Conservation (phyloP, 2,113 vertebrate genomes). For the Tupaia chinensis region DNA sequence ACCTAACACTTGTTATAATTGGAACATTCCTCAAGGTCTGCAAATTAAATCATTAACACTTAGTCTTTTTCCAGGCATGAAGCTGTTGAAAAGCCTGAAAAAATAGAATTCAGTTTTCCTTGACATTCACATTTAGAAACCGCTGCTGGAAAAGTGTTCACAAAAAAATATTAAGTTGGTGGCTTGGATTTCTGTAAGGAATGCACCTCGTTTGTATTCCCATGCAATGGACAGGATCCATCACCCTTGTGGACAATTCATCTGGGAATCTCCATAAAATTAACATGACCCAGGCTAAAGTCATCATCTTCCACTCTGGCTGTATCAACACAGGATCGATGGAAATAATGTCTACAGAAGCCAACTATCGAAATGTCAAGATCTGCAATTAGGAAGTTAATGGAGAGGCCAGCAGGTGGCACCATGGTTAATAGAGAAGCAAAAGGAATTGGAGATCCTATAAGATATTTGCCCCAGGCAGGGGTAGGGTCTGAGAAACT, state of each 20-base stretch:
- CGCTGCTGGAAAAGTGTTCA: background rate
- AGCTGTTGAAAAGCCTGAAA: background rate
- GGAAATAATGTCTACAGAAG: background rate
- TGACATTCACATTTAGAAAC: background rate
- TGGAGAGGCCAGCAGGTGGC: background rate
- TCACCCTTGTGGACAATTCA: background rate
- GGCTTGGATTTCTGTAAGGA: background rate
- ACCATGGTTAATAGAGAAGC: background rate
- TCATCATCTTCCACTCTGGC: background rate
- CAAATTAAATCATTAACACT: conserved; percentile 28
- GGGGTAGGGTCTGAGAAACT: background rate
- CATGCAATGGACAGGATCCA: rapidly evolving
- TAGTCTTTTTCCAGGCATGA: background rate
- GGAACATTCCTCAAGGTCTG: conserved; percentile 14
- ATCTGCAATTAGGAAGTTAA: background rate
- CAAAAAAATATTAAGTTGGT: background rate
- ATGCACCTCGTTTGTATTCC: rapidly evolving
- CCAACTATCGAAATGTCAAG: background rate
- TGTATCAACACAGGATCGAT: background rate
- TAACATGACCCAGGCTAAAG: background rate
- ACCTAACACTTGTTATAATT: conserved; percentile 10
- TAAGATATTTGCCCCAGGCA: too few species aligned
- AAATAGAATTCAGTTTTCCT: background rate
- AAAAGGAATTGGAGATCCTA: background rate
- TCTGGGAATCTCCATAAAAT: background rate